Percentiles rank a stretch among this genome's conserved stretches.
These are phyloP conservation scores for Hoplostethus atlanticus DNA, from an alignment of 2,797 vertebrate genomes.

Conservation along the genomic window DNA sequence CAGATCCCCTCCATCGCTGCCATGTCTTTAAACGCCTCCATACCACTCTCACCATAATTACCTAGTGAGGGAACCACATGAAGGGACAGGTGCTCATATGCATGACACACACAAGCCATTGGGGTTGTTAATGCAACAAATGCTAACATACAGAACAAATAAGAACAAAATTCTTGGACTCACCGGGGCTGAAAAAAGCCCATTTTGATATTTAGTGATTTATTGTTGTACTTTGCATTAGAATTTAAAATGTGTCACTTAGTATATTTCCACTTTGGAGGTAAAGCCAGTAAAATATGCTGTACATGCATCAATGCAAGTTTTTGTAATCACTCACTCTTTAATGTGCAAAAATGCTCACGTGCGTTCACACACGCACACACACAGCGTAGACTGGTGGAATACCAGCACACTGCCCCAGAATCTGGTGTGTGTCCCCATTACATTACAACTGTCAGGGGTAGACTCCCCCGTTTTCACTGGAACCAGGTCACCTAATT, in stretches of 20 bases:
- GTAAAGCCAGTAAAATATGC: not conserved
- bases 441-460: slow-evolving; percentile 62
- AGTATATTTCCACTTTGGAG: not conserved
- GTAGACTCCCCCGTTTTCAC: slow-evolving; percentile 72
- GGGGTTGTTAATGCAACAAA: not conserved
- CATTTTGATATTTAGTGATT: not conserved
- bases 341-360: not conserved
- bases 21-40: slow-evolving; percentile 99
- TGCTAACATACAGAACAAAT: not conserved
- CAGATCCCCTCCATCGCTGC: slow-evolving; percentile 96
- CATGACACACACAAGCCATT: not conserved
- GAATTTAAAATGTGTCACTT: not conserved
- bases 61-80: slow-evolving; percentile 77
- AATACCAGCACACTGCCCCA: slow-evolving; percentile 37
- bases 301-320: not conserved
- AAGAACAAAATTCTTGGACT: not conserved
- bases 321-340: not conserved
- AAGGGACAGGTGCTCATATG: not conserved
- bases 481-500: slow-evolving; percentile 84
- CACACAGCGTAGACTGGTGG: slow-evolving; percentile 15
- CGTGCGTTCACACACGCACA: not conserved
- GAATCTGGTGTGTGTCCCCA: slow-evolving; percentile 48
- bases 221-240: not conserved
- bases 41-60: slow-evolving; percentile 98
- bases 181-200: not conserved